These are phyloP conservation scores for Antigone vipio DNA, from an alignment of 2,113 vertebrate species.

Conservation along the genomic window DNA sequence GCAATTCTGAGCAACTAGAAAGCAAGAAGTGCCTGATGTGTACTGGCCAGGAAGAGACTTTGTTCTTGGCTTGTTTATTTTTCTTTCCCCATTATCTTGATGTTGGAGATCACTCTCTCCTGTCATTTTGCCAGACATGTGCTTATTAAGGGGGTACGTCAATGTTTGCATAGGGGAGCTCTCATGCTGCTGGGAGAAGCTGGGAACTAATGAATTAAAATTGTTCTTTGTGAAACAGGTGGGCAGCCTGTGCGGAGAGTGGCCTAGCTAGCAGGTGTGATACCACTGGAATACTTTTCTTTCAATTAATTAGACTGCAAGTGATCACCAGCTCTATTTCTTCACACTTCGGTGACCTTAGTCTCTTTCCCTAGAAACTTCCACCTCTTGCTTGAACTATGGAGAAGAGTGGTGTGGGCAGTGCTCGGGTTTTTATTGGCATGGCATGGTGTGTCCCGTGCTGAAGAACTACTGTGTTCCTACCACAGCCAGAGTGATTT, in stretches of 20 bases:
- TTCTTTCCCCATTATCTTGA: background rate
- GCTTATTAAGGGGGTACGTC: background rate
- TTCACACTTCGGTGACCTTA: background rate
- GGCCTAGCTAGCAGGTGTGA: background rate
- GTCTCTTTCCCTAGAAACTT: background rate
- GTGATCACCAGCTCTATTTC: background rate
- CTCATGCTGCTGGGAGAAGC: background rate
- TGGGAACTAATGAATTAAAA: background rate
- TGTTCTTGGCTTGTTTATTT: background rate
- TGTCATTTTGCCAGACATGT: background rate
- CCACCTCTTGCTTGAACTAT: background rate
- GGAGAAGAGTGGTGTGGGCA: background rate
- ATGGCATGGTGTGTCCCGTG: no score
- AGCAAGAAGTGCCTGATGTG: no score
- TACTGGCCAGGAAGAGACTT: background rate
- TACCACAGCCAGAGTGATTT: rapidly evolving
- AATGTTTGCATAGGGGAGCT: background rate
- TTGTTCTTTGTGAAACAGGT: background rate
- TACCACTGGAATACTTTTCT: background rate
- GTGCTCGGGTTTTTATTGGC: background rate
- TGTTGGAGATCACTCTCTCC: rapidly evolving
- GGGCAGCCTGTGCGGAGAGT: background rate
- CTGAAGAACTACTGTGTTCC: background rate
- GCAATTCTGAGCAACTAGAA: background rate
- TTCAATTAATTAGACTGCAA: background rate